Evolutionary conservation across 2,888 invertebrate species (phyloP).

Genomic region (Melipona beecheii): DNA sequence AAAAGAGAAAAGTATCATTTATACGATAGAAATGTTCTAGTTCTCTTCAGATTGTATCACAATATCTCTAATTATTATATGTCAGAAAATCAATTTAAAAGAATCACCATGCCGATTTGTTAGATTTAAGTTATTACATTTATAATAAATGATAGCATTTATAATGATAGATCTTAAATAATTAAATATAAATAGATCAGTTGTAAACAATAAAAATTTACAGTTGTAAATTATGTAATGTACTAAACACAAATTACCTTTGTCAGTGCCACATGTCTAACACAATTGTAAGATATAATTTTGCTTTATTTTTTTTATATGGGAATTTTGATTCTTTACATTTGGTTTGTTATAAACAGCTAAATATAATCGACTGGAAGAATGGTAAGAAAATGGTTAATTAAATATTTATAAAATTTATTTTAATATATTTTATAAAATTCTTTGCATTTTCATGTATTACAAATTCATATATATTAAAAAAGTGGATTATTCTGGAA

Average conservation of each 20-base stretch:
- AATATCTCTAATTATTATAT: neutral
- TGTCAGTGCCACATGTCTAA: neutral
- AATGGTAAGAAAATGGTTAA: neutral
- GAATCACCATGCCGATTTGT: neutral
- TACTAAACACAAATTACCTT: neutral
- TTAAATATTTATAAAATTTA: neutral
- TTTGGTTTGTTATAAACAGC: neutral
- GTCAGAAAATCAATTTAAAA: neutral
- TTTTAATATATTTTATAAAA: neutral
- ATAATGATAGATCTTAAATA: neutral
- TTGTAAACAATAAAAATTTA: neutral
- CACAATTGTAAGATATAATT: neutral
- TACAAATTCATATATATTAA: neutral
- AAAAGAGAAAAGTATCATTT: neutral
- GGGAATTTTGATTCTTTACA: neutral
- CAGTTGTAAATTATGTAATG: neutral
- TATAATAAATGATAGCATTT: neutral
- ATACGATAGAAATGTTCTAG: neutral
- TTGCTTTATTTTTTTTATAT: neutral
- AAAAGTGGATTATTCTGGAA: neutral
- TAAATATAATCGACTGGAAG: neutral
- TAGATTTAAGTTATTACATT: neutral
- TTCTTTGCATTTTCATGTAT: neutral
- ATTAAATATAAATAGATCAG: neutral
- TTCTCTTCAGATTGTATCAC: neutral